phyloP scores from a whole-genome alignment of 2,797 vertebrate genomes.

The Liasis olivaceus region DNA sequence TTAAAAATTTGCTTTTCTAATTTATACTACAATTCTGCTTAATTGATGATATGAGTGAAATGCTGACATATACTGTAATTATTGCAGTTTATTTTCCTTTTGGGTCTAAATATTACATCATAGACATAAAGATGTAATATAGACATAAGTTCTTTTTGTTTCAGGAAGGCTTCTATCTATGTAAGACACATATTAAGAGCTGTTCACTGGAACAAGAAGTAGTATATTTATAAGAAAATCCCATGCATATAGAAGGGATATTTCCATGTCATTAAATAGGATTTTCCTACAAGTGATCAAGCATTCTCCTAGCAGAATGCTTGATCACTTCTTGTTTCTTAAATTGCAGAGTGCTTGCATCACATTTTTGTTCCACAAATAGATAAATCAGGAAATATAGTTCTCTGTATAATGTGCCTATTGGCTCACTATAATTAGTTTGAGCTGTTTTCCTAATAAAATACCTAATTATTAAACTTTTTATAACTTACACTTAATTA shows the following conservation, averaged over 20 bases:
- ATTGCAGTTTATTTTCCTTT: background rate
- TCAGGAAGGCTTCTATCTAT: background rate
- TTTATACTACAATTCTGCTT: background rate
- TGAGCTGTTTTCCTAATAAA: conserved; percentile 16
- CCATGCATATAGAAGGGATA: background rate
- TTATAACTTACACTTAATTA: conserved; percentile 18
- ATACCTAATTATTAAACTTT: conserved; percentile 7
- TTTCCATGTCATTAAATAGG: background rate
- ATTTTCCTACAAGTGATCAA: background rate
- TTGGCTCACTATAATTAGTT: background rate
- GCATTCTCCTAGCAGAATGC: too few relatives aligned
- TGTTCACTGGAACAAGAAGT: background rate
- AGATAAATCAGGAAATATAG: background rate
- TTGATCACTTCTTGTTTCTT: background rate
- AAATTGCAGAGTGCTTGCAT: background rate
- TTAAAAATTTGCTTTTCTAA: background rate
- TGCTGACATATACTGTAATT: background rate
- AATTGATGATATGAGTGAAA: background rate
- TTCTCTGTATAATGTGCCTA: background rate
- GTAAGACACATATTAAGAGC: background rate
- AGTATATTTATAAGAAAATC: background rate
- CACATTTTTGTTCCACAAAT: background rate
- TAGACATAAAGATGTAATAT: background rate
- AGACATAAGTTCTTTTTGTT: background rate
- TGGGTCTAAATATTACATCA: background rate